A percentile compares a stretch with the other conserved stretches of the same genome.
Conservation (phyloP, 2,888 invertebrate genomes). For the Amiota minor region DNA sequence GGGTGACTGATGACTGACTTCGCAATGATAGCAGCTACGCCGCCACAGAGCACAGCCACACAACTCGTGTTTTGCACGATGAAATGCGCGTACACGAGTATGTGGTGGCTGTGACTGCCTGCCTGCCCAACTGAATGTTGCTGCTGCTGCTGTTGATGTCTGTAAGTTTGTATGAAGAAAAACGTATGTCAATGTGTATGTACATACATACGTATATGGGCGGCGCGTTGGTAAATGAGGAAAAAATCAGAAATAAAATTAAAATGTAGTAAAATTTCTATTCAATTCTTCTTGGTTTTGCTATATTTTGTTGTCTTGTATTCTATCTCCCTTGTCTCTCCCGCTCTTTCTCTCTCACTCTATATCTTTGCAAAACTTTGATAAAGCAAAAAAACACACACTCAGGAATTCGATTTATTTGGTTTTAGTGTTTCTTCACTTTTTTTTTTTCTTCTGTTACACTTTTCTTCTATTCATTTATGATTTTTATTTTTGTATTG, state of each 20-base stretch:
- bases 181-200: conserved; percentile 62
- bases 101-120: not conserved
- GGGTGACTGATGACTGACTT: no score
- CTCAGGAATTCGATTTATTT: conserved; percentile 21
- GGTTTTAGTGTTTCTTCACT: not conserved
- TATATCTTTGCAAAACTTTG: not conserved
- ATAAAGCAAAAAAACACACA: conserved; percentile 7
- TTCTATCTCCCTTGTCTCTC: not conserved
- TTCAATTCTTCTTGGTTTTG: not conserved
- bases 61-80: not conserved
- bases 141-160: not conserved
- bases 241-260: conserved; percentile 37
- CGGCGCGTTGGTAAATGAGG: conserved; percentile 12
- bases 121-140: not conserved
- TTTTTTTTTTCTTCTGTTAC: conserved; percentile 9
- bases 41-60: conserved; percentile 2
- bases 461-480: not conserved
- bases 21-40: not conserved
- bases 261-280: conserved; percentile 3
- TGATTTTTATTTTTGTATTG: not conserved
- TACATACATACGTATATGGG: no score
- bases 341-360: not conserved
- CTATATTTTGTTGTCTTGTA: not conserved
- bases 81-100: not conserved
- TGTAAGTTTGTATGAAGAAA: conserved; percentile 49